Base-by-base conservation (phyloP, 2,888 invertebrate genomes). In the Melinaea menophilus region DNA sequence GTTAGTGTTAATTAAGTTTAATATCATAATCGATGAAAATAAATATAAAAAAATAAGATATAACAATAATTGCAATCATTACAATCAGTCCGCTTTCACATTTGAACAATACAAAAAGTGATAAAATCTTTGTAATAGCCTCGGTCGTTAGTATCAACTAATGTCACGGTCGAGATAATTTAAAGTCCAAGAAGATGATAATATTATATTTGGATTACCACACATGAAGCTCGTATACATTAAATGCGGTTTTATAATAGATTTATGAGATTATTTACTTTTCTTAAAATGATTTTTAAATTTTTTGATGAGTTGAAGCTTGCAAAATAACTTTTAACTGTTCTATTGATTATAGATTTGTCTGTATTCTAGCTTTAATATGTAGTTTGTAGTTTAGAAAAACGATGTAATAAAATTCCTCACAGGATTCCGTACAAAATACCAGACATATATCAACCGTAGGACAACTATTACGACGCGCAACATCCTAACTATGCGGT, bases 111-210 rank as follows among this genome's bases (percentile, higher is more conserved):
- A 73, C 71, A 72, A 72, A 84, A 83, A 85, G 79, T 76, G 86
- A 88, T 88, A 90, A 85, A 84, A 90, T 88, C 85, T 85, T 86
- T 85, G 84, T 89, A 88, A 88, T 88, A 88, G 81, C 86, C 80
- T 79, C 75, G 75, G 84, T 87, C 88, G 84, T 90, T 88, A 87
- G 80, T 82, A 82, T 80, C 81, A 82, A 81, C 82, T 85, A 82
- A 85, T 85, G 88, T 84, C 79, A 78, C 77, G 77, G 74, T 64
- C 62, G 73, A 73, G 68, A 77, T 81, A 79, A 79, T 73, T 71
- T 75, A 78, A 81, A 79, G 79, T 75, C 79, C 78, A 71, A 74
- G 74, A 69, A 68, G 75, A 63, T 63, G 65, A 68, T 61, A 58
- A 62, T 55, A 63, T 59, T 62, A 66, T 55, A 62, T 68, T 68